Evolutionary conservation across 2,797 vertebrate genomes (phyloP).

Genomic region (Trematomus bernacchii): DNA sequence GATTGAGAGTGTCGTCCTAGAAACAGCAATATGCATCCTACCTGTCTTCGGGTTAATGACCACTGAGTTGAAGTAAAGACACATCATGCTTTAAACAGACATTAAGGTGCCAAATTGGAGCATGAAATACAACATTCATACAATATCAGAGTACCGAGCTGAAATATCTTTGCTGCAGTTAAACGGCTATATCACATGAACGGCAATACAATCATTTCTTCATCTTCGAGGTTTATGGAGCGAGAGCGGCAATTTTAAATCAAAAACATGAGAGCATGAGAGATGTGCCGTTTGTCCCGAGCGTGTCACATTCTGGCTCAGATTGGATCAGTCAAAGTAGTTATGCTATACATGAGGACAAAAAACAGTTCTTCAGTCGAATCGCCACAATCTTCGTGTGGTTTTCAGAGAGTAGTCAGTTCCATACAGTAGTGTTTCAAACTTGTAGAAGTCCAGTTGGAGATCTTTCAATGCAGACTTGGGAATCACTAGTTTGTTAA

Average conservation of each 20-base stretch:
- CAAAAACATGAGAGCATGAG: conserved; percentile 34
- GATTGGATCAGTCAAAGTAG: conserved; percentile 55
- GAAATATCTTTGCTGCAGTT: conserved; percentile 56
- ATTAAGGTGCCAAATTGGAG: conserved; percentile 62
- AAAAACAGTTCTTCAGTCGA: conserved; percentile 47
- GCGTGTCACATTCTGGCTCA: conserved; percentile 74
- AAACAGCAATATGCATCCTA: conserved; percentile 36
- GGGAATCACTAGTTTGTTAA: conserved; percentile 32
- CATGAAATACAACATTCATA: conserved; percentile 61
- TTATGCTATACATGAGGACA: conserved; percentile 48
- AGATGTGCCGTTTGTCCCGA: conserved; percentile 53
- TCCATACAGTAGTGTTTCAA: conserved; percentile 58
- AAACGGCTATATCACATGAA: conserved; percentile 44
- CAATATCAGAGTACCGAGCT: conserved; percentile 46
- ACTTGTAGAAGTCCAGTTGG: conserved; percentile 28
- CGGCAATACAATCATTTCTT: conserved; percentile 72
- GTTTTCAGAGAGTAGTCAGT: conserved; percentile 54
- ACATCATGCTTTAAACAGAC: conserved; percentile 48
- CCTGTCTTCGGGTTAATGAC: conserved; percentile 40
- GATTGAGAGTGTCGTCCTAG: conserved; percentile 47
- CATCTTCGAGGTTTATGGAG: conserved; percentile 45
- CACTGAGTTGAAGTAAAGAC: conserved; percentile 39
- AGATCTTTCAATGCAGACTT: conserved; percentile 42
- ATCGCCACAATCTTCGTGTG: conserved; percentile 49
- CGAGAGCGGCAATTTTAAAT: conserved; percentile 42